These are phyloP conservation scores for Podargus strigoides DNA, from an alignment of 2,797 vertebrate species.

Conservation along the genomic window DNA sequence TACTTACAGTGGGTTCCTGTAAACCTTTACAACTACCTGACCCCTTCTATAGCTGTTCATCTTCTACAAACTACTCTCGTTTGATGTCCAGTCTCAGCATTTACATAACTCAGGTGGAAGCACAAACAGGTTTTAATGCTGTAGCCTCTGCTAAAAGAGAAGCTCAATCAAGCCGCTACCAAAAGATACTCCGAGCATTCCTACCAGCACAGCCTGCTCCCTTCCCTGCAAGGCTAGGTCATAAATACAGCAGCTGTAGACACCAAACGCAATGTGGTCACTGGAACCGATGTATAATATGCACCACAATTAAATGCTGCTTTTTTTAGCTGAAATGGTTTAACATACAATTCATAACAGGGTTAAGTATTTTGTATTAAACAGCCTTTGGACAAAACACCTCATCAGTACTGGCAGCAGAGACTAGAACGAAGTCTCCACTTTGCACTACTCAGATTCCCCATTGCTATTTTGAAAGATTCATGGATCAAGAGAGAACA, in stretches of 20 bases:
- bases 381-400: not conserved
- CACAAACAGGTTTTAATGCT: not conserved
- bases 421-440: not conserved
- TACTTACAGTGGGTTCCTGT: not conserved
- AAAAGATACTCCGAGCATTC: not conserved
- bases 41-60: not conserved
- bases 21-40: not conserved
- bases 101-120: not conserved
- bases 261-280: not conserved
- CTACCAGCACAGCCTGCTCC: not conserved
- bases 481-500: not conserved
- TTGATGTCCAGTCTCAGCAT: not conserved
- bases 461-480: not conserved
- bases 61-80: not conserved
- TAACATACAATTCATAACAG: conserved; percentile 1
- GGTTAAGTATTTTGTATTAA: not conserved
- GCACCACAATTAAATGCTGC: not conserved
- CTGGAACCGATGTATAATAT: not conserved
- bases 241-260: conserved; percentile 9
- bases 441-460: not conserved
- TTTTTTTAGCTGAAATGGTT: conserved; percentile 5
- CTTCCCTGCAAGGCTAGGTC: not conserved
- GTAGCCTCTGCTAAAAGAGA: not conserved
- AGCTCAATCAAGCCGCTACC: not conserved
- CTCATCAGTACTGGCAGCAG: not conserved